Base-by-base conservation (phyloP, 2,797 vertebrate genomes). In the Channallabes apus region DNA sequence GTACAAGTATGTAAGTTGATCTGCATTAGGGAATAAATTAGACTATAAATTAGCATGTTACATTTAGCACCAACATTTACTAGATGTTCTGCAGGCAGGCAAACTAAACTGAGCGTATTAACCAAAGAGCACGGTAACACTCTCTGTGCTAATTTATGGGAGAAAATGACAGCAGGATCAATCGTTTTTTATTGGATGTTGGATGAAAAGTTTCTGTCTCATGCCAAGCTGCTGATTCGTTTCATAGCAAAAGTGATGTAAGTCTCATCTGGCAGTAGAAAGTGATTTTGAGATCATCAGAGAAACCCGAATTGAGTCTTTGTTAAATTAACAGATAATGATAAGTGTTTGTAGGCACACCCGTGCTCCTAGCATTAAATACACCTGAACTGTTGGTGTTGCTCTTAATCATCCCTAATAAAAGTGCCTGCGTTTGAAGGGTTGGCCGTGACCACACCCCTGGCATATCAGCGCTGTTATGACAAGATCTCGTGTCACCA, bases 401-500 rank as follows among this genome's bases (percentile, higher is more conserved):
- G 20, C 20, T 78, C 24, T 77, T 59, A 61, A 14, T 38, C 29
- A 59, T 14, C 4, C 1, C 2, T 24, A 61, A 59, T 78, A 20
- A 56, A 76, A 61, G n/a, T 14, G 2, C 24, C 56, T 24, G 56
- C 38, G 20, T 6, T 38, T 41, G 32, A 41, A 80, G 77, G 59
- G 41, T 64, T 41, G 7, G 22, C 35, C 14, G 11, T 4, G 59
- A 65, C 78, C 78, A 65, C 38, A 29, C 61, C 78, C 61, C 22
- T 41, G 59, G 35, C 32, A 62, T 15, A 15, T 79, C 76, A 24
- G 12, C 38, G 76, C 76, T 79, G 32, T 9, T 17, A 41, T 62
- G 77, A 62, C 59, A 64, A 64, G 22, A 80, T 64, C 35, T 61
- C 76, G 15, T 38, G 32, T 78, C 76, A 61, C 58, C 58, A 41